Percentiles rank a stretch among this genome's conserved stretches.
phyloP scores from a whole-genome alignment of 2,797 vertebrate genomes.

The Limnodromus scolopaceus region DNA sequence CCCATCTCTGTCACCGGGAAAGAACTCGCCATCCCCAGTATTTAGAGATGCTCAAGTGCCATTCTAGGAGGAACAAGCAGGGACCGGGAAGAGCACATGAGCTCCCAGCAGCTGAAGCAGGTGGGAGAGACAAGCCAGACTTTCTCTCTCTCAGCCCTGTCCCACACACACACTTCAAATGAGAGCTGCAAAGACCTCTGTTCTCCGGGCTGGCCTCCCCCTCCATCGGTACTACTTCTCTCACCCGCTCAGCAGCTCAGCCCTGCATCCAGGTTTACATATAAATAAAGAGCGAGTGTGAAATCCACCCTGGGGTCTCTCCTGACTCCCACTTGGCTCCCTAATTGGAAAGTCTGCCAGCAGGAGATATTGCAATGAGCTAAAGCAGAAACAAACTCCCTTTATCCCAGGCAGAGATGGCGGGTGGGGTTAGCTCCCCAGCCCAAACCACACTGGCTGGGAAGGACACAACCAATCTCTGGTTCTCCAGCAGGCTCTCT shows the following conservation, averaged over 20 bases:
- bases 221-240: not conserved
- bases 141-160: not conserved
- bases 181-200: slow-evolving; percentile 32
- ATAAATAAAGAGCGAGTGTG: slow-evolving; percentile 61
- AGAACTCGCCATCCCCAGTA: accelerated
- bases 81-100: not conserved
- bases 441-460: not conserved
- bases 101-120: not conserved
- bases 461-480: not conserved
- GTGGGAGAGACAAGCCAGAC: slow-evolving; percentile 1
- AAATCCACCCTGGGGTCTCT: slow-evolving; percentile 69
- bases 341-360: slow-evolving; percentile 65
- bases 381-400: slow-evolving; percentile 42
- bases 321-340: slow-evolving; percentile 62
- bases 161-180: not conserved
- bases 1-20: not conserved
- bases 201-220: not conserved
- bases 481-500: not conserved
- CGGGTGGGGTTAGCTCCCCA: not conserved
- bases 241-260: slow-evolving; percentile 43
- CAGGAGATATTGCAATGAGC: slow-evolving; percentile 58
- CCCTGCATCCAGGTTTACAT: slow-evolving; percentile 59
- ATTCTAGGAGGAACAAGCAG: not conserved
- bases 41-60: not conserved
- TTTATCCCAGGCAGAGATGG: slow-evolving; percentile 19